Evolutionary conservation across 1,140 invertebrate genomes (phyloP), one percentile per base, ranked within the genome.

Genomic region (Mycetomoellerius zeteki): DNA sequence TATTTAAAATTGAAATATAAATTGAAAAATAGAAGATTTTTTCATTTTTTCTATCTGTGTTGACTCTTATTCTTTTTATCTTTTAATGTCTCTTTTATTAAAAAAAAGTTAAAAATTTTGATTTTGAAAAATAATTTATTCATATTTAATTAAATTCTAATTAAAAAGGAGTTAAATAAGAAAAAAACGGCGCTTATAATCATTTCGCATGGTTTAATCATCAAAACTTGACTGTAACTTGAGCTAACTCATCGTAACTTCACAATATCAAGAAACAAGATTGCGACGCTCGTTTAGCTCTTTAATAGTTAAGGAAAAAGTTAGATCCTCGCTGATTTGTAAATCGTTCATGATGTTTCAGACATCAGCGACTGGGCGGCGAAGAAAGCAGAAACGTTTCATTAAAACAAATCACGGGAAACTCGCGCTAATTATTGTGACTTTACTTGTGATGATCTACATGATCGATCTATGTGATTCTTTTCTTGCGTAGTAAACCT

Each of bases 401-500:
- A 64, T 54, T 69, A 54, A 47, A 62, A 33, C 37, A 19, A 60
- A 33, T 47, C 56, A 37, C 50, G 21, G 37, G 8, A 56, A 27
- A 86, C 52, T 80, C 33, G 64, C 52, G 24, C 19, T 60, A 24
- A 33, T 50, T 43, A 47, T 67, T 81, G 50, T 80, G 75, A 86
- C 75, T 80, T 24, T 64, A 62, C 16, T 56, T 33, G 37, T 47
- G 19, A 43, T 86, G 64, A 65, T 33, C 33, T 52, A 33, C 47
- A 47, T 67, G 71, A 85, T 69, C 27, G 27, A 56, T 72, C 24
- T 47, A 16, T 21, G 33, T 60, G n/a, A 33, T 64, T 37, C 33
- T 72, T 37, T 86, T 69, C 47, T 88, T 76, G 19, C 78, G 88
- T 85, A 76, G 54, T 33, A 43, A 87, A 33, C 52, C 77, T 50